These are phyloP conservation scores for Eupeodes latifasciatus DNA, from an alignment of 2,888 invertebrate species.

Conservation along the genomic window DNA sequence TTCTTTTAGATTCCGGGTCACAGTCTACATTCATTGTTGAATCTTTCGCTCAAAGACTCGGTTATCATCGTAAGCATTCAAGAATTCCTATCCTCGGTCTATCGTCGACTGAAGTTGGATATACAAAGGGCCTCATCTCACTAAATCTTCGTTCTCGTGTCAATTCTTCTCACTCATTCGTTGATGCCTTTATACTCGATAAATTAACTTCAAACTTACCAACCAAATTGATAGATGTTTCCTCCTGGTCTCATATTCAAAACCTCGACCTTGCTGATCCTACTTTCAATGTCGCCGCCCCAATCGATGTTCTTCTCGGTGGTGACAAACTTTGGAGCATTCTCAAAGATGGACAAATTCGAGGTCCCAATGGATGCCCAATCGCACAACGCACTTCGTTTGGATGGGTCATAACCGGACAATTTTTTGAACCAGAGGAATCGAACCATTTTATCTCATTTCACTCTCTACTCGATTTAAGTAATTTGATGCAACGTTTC, in stretches of 20 bases:
- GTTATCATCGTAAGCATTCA: not conserved
- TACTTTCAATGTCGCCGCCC: not conserved
- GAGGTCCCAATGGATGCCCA: too few relatives aligned
- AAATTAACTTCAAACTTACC: conserved; percentile 30
- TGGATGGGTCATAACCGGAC: too few relatives aligned
- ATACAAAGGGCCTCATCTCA: conserved; percentile 2
- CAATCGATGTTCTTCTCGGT: conserved; percentile 31
- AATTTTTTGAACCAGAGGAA: not conserved
- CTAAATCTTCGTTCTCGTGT: conserved; percentile 8
- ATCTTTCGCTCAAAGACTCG: not conserved
- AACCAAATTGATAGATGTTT: not conserved
- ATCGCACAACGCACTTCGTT: too few relatives aligned
- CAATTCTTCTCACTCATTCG: not conserved
- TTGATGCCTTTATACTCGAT: conserved; percentile 14
- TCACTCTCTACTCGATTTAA: not conserved
- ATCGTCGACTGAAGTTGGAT: conserved; percentile 3
- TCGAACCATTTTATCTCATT: not conserved
- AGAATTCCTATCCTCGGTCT: not conserved
- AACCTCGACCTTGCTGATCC: conserved; percentile 12
- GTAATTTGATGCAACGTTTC: not conserved
- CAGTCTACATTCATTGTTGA: too few relatives aligned
- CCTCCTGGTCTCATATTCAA: not conserved
- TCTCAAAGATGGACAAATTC: too few relatives aligned
- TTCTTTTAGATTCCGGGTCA: too few relatives aligned
- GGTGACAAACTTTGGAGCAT: not conserved